Conservation (phyloP, 2,888 invertebrate species). For the Polydesmus complanatus region DNA sequence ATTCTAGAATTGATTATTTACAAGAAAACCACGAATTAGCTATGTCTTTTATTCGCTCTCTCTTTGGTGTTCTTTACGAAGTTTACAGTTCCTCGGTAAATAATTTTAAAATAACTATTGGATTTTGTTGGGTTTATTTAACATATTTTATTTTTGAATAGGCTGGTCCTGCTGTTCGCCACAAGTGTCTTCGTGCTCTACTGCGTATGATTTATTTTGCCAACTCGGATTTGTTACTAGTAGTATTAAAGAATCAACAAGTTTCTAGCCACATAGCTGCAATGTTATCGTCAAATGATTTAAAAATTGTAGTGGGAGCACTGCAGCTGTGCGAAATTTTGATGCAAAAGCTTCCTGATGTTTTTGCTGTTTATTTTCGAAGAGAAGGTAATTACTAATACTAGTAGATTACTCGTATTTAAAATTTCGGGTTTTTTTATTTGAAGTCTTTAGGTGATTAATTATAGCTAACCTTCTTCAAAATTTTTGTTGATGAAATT, state of each 20-base stretch:
- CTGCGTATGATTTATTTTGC: conserved; percentile 94
- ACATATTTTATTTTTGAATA: conserved; percentile 20
- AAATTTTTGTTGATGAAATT: background rate
- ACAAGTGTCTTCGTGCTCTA: conserved; percentile 89
- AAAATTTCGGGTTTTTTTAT: background rate
- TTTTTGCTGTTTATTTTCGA: conserved; percentile 88
- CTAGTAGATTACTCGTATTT: background rate
- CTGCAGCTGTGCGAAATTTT: conserved; percentile 92
- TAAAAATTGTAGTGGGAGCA: conserved; percentile 91
- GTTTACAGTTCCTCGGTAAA: conserved; percentile 83
- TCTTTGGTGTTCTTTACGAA: conserved; percentile 91
- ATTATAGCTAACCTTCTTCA: background rate
- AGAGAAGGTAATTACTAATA: conserved; percentile 55
- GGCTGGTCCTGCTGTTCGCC: conserved; percentile 92
- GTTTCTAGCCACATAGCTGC: conserved; percentile 95
- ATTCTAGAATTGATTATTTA: conserved; percentile 54
- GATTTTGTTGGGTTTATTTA: background rate
- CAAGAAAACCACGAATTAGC: conserved; percentile 55
- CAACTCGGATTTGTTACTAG: conserved; percentile 64
- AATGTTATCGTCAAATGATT: conserved; percentile 93
- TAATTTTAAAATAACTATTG: conserved; percentile 15
- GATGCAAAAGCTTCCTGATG: conserved; percentile 88
- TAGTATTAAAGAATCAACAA: conserved; percentile 51
- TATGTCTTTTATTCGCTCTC: conserved; percentile 53
- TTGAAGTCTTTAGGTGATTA: background rate